A percentile compares a stretch with the other conserved stretches of the same genome.
Evolutionary conservation across 2,797 vertebrate species (phyloP).

Genomic region (Pangasius sanitwongsei): DNA sequence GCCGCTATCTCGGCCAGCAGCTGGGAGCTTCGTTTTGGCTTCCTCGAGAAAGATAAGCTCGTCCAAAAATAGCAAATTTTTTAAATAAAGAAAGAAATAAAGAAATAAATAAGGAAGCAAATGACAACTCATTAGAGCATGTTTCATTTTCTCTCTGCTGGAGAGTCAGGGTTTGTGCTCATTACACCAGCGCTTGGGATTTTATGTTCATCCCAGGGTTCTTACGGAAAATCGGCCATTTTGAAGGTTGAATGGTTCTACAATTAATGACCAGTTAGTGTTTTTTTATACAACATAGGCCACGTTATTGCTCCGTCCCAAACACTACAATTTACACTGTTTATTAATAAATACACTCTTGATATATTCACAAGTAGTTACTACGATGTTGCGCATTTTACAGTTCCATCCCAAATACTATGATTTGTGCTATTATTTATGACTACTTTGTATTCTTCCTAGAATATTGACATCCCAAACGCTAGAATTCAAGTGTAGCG

Average conservation of each 20-base stretch:
- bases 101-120: slow-evolving; percentile 12
- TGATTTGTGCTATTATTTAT: not conserved
- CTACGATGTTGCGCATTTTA: too few species aligned
- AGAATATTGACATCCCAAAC: not conserved
- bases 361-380: not conserved
- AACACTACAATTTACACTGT: too few species aligned
- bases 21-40: slow-evolving; percentile 17
- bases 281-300: not conserved
- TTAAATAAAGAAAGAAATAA: not conserved
- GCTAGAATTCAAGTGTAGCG: not conserved
- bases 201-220: not conserved
- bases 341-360: not conserved
- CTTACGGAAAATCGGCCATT: not conserved
- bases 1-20: slow-evolving; percentile 11
- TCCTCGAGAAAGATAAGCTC: slow-evolving; percentile 19
- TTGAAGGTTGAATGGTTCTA: not conserved
- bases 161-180: slow-evolving; percentile 27
- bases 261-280: not conserved
- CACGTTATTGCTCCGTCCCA: not conserved
- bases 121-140: slow-evolving; percentile 5
- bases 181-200: slow-evolving; percentile 17
- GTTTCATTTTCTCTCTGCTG: slow-evolving; percentile 30
- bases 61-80: slow-evolving; percentile 17
- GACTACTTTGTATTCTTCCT: not conserved
- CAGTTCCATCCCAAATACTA: not conserved